Evolutionary conservation across 2,888 invertebrate genomes (phyloP), one percentile per base, ranked within the genome.

Genomic region (Palloptera scutellata): DNA sequence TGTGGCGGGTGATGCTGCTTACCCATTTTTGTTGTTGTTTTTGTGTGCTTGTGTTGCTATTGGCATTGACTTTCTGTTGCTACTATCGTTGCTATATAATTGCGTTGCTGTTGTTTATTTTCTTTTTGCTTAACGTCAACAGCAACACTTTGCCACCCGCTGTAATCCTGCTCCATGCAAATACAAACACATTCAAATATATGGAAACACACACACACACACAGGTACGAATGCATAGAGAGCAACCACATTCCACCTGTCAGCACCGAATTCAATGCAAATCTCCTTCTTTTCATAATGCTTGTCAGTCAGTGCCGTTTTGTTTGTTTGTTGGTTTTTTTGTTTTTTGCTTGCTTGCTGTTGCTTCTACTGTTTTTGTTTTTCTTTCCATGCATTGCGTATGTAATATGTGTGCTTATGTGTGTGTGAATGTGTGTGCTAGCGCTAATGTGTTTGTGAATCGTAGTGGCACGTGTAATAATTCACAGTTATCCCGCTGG

Each of bases 1-100:
- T 41, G 57, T 15, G 17, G 15, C 41, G n/a, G n/a, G 17, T 43
- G 58, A 11, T 41, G 51, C 52, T 64, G 64, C 30, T 58, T 61
- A 45, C 20, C 2, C 30, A 17, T 45, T 48, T 67, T 55, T 68
- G 62, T 62, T 61, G 45, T 17, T 53, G 3, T 51, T 61, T 63
- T 19, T 55, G 40, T 19, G n/a, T 55, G 62, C 12, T 64, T 66
- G 60, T 71, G 65, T 68, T 76, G 76, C 73, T 75, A 73, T 78
- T 79, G 79, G 76, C 78, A 76, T 72, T 78, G 78, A 78, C 76
- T 76, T 74, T 76, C 70, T 68, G 57, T 67, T 70, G 42, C 61
- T 66, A 43, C 58, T 54, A 51, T 68, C 63, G 66, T 65, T 57
- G 57, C 60, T 67, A 40, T 61, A 72, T 30, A 19, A 15, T 15